These are phyloP conservation scores for Passer montanus DNA, from an alignment of 2,113 vertebrate genomes.

Conservation along the genomic window DNA sequence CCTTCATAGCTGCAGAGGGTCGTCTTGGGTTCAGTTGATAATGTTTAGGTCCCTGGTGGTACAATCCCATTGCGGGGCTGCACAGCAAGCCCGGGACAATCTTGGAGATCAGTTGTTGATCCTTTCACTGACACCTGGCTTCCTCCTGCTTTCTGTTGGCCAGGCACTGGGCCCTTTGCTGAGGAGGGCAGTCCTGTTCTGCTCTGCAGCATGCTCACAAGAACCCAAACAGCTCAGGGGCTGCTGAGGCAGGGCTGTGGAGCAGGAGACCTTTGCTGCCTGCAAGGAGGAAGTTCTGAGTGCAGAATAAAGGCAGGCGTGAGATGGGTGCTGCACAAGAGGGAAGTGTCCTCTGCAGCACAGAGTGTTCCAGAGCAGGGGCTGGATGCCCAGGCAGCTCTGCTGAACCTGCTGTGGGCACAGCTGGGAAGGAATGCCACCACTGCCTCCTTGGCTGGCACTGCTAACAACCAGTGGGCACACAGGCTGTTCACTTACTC, in stretches of 20 bases:
- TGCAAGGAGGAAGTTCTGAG: not conserved
- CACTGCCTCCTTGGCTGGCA: rapidly evolving
- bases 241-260: not conserved
- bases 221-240: rapidly evolving
- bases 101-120: not conserved
- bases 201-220: not conserved
- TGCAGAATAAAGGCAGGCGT: not conserved
- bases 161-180: rapidly evolving
- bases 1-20: not conserved
- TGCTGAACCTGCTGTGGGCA: not conserved
- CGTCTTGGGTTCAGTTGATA: not conserved
- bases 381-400: not conserved
- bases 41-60: not conserved
- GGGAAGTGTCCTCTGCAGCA: not conserved
- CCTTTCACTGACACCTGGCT: not conserved
- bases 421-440: not conserved
- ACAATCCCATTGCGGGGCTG: not conserved
- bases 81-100: not conserved
- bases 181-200: rapidly evolving
- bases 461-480: rapidly evolving
- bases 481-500: not conserved
- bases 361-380: not conserved
- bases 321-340: not conserved
- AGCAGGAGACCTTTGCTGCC: not conserved
- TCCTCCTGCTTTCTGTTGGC: not conserved